phyloP scores from a whole-genome alignment of 2,797 vertebrate genomes.

The Loris lydekkerianus region DNA sequence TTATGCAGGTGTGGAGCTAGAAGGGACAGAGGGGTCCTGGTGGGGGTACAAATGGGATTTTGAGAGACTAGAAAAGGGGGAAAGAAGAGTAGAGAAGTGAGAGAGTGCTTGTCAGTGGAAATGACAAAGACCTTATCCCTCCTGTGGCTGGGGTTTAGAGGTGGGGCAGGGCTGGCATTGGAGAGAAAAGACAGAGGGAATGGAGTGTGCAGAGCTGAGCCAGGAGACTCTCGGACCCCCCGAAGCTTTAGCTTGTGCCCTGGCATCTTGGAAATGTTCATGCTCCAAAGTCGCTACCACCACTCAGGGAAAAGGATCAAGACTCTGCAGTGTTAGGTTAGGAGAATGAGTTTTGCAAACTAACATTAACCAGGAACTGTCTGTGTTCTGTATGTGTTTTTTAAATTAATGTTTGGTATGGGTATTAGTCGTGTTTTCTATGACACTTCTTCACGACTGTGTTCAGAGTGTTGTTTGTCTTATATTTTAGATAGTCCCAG shows the following conservation, averaged over 20 bases:
- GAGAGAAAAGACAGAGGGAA: background rate
- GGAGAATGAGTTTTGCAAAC: background rate
- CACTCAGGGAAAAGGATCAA: background rate
- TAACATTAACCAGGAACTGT: background rate
- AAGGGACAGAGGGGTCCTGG: background rate
- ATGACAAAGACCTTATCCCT: background rate
- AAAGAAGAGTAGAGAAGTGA: background rate
- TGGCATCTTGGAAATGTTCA: background rate
- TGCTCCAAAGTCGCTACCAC: background rate
- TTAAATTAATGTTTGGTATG: background rate
- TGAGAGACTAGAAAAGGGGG: background rate
- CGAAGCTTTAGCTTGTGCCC: background rate
- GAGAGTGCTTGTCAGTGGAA: background rate
- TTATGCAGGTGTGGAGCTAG: background rate
- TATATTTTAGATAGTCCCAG: conserved; percentile 7
- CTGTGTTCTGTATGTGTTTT: background rate
- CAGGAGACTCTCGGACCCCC: background rate
- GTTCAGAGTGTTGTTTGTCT: background rate
- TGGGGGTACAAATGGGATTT: background rate
- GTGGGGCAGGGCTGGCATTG: accelerated
- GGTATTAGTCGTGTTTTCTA: background rate
- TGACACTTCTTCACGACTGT: conserved; percentile 24
- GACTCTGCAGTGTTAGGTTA: background rate
- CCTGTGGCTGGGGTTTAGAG: background rate
- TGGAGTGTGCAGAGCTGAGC: background rate